Conservation (phyloP, 2,113 vertebrate species). For the Cyanocitta stelleri region DNA sequence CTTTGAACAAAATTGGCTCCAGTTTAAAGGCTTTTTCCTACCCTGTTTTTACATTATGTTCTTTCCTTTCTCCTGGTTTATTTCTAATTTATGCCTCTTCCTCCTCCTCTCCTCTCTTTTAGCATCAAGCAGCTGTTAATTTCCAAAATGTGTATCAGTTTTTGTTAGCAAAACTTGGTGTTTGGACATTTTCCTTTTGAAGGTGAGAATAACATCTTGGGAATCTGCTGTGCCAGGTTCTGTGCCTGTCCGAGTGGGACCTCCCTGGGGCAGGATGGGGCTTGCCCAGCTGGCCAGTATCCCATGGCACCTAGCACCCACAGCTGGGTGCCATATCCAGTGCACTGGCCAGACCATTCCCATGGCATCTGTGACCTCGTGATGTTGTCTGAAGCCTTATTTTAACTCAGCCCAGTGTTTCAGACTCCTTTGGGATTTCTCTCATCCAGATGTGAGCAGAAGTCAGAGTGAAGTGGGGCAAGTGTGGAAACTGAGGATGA, state of each 20-base stretch:
- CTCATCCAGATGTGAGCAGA: background rate
- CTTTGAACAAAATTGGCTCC: conserved; percentile 52
- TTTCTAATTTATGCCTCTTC: background rate
- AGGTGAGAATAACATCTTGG: background rate
- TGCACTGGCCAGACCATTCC: background rate
- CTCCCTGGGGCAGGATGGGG: background rate
- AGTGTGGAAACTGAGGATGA: background rate
- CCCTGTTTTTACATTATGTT: conserved; percentile 28
- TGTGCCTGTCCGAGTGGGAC: background rate
- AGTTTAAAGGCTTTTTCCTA: conserved; percentile 57
- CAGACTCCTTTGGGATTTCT: background rate
- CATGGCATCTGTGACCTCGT: accelerated
- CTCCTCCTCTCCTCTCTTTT: background rate
- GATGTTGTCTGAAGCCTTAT: background rate
- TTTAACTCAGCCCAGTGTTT: background rate
- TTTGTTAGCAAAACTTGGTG: background rate
- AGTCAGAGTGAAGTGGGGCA: background rate
- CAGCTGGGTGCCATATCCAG: background rate
- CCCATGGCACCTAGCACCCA: background rate
- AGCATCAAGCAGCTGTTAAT: background rate
- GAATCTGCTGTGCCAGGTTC: background rate
- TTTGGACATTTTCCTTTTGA: background rate
- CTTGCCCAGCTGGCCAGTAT: background rate
- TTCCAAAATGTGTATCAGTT: background rate
- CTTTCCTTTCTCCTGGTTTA: conserved; percentile 34